These are phyloP conservation scores for Chloroceryle inda DNA, from an alignment of 2,797 vertebrate species.

Conservation along the genomic window DNA sequence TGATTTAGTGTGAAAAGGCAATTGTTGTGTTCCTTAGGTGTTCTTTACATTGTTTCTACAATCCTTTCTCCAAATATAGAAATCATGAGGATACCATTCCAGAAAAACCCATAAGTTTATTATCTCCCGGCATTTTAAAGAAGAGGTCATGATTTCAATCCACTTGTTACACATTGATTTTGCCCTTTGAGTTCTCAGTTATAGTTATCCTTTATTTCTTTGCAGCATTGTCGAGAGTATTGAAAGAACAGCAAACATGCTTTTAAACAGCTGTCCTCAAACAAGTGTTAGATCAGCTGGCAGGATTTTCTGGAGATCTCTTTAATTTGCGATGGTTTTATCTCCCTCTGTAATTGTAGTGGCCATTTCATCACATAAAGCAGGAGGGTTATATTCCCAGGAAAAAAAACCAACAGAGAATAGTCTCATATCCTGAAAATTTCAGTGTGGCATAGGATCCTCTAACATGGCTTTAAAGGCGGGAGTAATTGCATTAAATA, in stretches of 20 bases:
- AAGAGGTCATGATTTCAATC: not conserved
- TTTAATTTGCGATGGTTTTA: not conserved
- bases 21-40: not conserved
- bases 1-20: not conserved
- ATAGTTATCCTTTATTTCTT: not conserved
- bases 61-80: not conserved
- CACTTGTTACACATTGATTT: not conserved
- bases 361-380: not conserved
- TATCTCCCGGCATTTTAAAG: not conserved
- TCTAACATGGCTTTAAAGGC: not conserved
- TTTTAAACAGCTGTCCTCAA: not conserved
- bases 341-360: not conserved
- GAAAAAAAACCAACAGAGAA: not conserved
- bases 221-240: not conserved
- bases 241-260: not conserved
- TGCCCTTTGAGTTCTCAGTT: not conserved
- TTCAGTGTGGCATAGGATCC: not conserved
- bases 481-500: constrained; percentile 10
- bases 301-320: not conserved
- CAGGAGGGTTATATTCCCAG: not conserved
- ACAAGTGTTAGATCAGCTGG: not conserved
- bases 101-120: not conserved
- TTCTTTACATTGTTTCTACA: not conserved
- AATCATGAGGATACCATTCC: not conserved
- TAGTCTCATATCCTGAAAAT: not conserved